phyloP scores from a whole-genome alignment of 2,113 vertebrate genomes.

The Mandrillus leucophaeus region DNA sequence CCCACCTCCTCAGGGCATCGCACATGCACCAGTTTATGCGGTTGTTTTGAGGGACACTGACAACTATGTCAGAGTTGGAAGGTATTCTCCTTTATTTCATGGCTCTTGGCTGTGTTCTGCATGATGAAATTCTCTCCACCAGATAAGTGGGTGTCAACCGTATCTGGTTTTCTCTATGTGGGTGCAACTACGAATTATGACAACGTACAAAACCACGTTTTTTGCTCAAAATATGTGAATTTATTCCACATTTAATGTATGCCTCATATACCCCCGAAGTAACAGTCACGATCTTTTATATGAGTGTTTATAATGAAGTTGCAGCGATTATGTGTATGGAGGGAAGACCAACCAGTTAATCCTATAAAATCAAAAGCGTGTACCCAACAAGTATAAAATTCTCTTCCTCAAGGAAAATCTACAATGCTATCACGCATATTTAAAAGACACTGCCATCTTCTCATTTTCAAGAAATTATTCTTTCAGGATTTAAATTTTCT shows the following conservation, averaged over 20 bases:
- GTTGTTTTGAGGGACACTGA: not conserved
- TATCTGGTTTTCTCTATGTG: constrained; percentile 62
- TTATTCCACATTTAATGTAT: not conserved
- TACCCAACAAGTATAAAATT: not conserved
- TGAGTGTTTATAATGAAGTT: not conserved
- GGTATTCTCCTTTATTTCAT: not conserved
- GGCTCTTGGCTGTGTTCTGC: constrained; percentile 48
- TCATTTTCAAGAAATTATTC: not conserved
- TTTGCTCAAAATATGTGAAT: not conserved
- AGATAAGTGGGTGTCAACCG: constrained; percentile 61
- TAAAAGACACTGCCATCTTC: accelerated
- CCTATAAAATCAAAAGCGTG: not conserved
- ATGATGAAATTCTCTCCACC: constrained; percentile 42
- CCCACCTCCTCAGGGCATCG: not conserved
- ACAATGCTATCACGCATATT: not conserved
- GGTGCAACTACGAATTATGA: not conserved
- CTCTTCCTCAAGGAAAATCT: not conserved
- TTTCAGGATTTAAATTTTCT: accelerated
- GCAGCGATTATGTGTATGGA: not conserved
- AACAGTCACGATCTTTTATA: not conserved
- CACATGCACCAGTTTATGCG: not conserved
- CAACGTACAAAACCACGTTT: not conserved
- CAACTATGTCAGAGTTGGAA: not conserved
- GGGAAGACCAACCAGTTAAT: not conserved
- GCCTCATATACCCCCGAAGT: not conserved